Evolutionary conservation across 2,113 vertebrate species (phyloP).

Genomic region (Ibidorhyncha struthersii): DNA sequence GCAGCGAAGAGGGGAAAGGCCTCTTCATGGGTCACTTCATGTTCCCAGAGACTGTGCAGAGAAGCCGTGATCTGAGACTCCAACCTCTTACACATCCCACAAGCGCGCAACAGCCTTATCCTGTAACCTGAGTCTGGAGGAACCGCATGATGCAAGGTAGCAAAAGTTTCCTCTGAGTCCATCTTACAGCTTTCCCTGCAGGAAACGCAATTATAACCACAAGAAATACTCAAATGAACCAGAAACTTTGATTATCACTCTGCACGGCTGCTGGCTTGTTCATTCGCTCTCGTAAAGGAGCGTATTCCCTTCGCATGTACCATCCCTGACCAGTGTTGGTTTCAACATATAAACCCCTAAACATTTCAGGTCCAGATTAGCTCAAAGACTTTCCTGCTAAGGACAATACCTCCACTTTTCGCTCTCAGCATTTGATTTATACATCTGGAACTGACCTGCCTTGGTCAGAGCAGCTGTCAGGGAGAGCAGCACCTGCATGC

Average conservation of each 20-base stretch:
- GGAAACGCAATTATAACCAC: background rate
- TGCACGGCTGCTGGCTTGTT: background rate
- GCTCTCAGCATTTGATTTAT: background rate
- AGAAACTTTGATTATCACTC: background rate
- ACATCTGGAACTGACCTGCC: background rate
- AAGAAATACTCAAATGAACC: background rate
- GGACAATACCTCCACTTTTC: background rate
- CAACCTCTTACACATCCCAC: fast-evolving
- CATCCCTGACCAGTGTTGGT: background rate
- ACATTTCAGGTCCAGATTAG: background rate
- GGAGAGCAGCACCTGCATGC: background rate
- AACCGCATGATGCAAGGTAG: background rate
- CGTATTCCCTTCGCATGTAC: background rate
- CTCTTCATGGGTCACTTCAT: background rate
- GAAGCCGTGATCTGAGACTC: background rate
- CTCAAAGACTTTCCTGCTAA: background rate
- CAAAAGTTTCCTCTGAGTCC: background rate
- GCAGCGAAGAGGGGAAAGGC: background rate
- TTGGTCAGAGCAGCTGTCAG: background rate
- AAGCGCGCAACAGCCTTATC: background rate
- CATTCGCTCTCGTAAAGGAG: background rate
- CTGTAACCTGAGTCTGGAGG: background rate
- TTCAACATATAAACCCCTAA: background rate
- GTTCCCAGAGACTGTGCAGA: background rate
- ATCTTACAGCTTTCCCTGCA: background rate